phyloP scores from a whole-genome alignment of 2,797 vertebrate genomes.

The Lycodopsis pacificus region DNA sequence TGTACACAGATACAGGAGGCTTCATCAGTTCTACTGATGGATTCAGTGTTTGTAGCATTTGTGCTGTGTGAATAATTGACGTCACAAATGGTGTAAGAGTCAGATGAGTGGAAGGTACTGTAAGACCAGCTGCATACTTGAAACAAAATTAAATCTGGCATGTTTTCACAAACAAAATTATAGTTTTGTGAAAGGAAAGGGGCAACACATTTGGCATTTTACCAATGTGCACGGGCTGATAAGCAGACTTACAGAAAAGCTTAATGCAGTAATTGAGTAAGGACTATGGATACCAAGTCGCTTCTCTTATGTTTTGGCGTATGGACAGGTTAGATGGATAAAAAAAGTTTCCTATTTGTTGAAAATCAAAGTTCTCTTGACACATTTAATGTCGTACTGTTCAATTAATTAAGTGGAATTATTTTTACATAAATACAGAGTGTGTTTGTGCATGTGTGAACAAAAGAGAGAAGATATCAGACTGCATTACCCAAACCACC shows the following conservation, averaged over 20 bases:
- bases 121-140: slow-evolving; percentile 33
- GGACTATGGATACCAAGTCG: not conserved
- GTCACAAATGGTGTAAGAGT: slow-evolving; percentile 6
- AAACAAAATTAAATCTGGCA: slow-evolving; percentile 26
- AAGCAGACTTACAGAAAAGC: not conserved
- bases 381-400: not conserved
- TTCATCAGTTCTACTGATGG: not conserved
- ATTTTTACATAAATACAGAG: not conserved
- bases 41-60: not conserved
- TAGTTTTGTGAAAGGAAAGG: slow-evolving; percentile 17
- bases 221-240: not conserved
- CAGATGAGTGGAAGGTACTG: slow-evolving; percentile 10
- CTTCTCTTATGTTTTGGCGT: not conserved
- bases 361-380: not conserved
- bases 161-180: slow-evolving; percentile 31
- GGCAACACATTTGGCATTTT: not conserved
- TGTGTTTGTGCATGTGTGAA: not conserved
- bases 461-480: not conserved
- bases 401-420: not conserved
- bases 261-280: not conserved
- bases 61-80: slow-evolving; percentile 9
- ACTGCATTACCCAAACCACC: not conserved
- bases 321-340: not conserved
- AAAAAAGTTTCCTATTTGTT: not conserved
- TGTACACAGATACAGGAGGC: not conserved